Conservation (phyloP, 2,113 vertebrate genomes). For the Haliaeetus leucogaster region DNA sequence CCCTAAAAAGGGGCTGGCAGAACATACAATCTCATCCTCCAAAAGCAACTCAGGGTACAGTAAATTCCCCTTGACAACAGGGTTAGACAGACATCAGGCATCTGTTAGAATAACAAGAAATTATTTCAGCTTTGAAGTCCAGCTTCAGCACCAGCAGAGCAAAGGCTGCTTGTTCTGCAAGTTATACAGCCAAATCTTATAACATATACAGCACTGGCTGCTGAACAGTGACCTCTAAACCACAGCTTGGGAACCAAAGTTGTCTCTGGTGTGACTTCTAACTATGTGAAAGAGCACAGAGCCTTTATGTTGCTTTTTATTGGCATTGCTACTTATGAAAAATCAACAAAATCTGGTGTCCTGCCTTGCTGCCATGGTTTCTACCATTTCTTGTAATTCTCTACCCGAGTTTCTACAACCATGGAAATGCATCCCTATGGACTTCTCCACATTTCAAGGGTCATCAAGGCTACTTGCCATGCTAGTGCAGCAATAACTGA, state of each 20-base stretch:
- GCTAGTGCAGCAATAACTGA: background rate
- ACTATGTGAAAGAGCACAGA: background rate
- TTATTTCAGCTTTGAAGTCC: background rate
- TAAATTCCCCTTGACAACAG: background rate
- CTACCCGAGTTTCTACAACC: background rate
- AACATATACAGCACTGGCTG: background rate
- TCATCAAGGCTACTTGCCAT: background rate
- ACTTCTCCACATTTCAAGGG: background rate
- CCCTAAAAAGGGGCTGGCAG: background rate
- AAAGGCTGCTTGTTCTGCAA: background rate
- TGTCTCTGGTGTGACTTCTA: background rate
- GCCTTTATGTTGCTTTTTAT: background rate
- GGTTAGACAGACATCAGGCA: background rate
- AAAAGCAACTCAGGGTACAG: background rate
- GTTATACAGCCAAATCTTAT: background rate
- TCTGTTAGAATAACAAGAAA: background rate
- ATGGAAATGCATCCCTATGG: background rate
- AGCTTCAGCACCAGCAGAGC: background rate
- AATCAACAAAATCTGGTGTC: background rate
- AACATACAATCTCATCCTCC: background rate
- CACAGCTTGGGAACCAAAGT: background rate
- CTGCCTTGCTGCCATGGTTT: background rate
- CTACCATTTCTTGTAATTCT: background rate
- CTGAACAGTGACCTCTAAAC: background rate
- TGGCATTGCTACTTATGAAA: background rate